Evolutionary conservation across 2,888 invertebrate genomes (phyloP).

Genomic region (Diogma glabrata): DNA sequence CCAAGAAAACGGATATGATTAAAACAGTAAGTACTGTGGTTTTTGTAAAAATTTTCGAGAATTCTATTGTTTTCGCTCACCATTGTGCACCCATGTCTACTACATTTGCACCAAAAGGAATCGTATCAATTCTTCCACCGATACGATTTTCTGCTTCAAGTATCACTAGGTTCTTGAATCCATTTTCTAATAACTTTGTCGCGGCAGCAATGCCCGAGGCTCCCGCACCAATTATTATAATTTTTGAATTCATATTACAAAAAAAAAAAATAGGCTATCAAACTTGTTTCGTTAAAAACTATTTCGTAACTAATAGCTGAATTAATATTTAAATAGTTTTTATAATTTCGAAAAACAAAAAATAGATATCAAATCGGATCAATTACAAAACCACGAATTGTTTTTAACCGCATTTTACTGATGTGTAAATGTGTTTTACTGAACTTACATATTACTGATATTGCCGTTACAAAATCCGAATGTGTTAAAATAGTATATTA

Average conservation of each 20-base stretch:
- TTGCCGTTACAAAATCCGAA: no score
- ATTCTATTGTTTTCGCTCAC: slow-evolving; percentile 30
- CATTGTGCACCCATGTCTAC: slow-evolving; percentile 70
- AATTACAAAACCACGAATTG: no score
- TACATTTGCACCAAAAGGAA: slow-evolving; percentile 41
- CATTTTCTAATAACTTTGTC: slow-evolving; percentile 32
- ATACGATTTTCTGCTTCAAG: slow-evolving; percentile 51
- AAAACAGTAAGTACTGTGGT: background rate
- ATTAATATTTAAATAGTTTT: no score
- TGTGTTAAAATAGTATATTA: no score
- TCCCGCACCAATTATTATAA: slow-evolving; percentile 35
- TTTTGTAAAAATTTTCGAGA: background rate
- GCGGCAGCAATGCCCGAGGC: slow-evolving; percentile 35
- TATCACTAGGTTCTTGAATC: slow-evolving; percentile 40
- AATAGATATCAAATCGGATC: no score
- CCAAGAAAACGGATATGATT: background rate
- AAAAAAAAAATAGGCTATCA: no score
- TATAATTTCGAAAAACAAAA: no score
- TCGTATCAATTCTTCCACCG: slow-evolving; percentile 49
- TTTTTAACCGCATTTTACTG: no score
- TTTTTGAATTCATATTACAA: slow-evolving; percentile 22
- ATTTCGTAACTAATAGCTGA: no score
- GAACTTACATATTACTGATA: no score
- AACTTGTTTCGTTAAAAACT: no score
- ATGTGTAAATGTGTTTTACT: no score